Conservation (phyloP, 2,888 invertebrate species). For the Theretra japonica region DNA sequence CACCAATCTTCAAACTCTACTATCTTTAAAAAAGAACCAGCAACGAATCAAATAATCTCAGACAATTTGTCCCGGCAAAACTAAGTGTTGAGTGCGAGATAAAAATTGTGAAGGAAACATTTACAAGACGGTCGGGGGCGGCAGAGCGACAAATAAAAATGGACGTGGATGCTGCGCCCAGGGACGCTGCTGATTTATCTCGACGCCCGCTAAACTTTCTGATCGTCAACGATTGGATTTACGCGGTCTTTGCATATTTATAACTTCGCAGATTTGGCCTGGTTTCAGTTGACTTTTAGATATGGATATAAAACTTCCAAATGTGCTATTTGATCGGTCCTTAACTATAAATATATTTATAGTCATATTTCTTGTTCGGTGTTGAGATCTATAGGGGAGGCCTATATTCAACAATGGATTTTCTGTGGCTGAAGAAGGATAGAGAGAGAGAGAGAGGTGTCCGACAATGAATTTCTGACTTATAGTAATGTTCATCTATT, state of each 20-base stretch:
- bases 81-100: neutral
- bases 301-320: neutral
- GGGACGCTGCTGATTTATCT: slow-evolving; percentile 12
- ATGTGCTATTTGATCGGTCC: too few relatives aligned
- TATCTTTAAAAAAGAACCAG: neutral
- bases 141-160: slow-evolving; percentile 9
- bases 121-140: slow-evolving; percentile 1
- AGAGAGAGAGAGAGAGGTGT: too few relatives aligned
- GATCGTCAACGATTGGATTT: slow-evolving; percentile 17
- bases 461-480: too few relatives aligned
- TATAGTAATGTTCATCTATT: too few relatives aligned
- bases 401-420: too few relatives aligned
- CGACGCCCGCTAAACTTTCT: slow-evolving; percentile 18
- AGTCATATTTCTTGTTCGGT: too few relatives aligned
- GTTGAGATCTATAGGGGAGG: too few relatives aligned
- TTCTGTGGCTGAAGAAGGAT: too few relatives aligned
- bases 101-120: slow-evolving; percentile 2
- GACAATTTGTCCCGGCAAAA: neutral
- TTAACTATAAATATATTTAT: too few relatives aligned
- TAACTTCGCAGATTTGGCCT: neutral
- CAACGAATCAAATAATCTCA: neutral
- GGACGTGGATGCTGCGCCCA: slow-evolving; percentile 2
- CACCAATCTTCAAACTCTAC: neutral
- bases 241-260: slow-evolving; percentile 24
- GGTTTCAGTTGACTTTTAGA: neutral